A percentile compares a stretch with the other conserved stretches of the same genome.
Conservation (phyloP, 1,140 invertebrate species). For the Dendrolimus punctatus region DNA sequence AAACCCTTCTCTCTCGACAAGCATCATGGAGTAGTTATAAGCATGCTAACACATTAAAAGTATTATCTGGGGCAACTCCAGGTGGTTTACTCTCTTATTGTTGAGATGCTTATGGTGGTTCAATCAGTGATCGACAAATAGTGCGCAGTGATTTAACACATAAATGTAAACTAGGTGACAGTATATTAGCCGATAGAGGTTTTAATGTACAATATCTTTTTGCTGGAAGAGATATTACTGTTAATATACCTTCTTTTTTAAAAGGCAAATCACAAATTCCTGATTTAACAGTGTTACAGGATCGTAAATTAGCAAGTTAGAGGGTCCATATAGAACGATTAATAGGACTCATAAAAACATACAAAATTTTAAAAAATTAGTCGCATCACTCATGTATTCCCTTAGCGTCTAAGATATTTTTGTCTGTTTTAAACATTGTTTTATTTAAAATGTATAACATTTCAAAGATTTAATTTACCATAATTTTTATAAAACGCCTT, state of each 20-base stretch:
- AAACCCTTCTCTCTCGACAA: too few species aligned
- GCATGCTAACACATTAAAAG: too few species aligned
- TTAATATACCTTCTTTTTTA: slow-evolving; percentile 16
- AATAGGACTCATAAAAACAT: background rate
- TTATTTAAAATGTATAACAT: slow-evolving; percentile 6
- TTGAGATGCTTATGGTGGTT: too few species aligned
- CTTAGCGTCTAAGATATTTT: slow-evolving; percentile 13
- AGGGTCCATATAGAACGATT: background rate
- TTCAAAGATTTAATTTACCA: too few species aligned
- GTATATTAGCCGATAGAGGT: slow-evolving; percentile 4
- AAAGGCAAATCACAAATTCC: slow-evolving; percentile 16
- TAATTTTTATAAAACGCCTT: too few species aligned
- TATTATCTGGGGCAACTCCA: too few species aligned
- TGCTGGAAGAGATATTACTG: too few species aligned
- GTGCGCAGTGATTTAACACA: background rate
- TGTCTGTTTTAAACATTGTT: slow-evolving; percentile 15
- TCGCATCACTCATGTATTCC: background rate
- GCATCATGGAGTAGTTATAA: too few species aligned
- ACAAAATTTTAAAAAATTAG: background rate
- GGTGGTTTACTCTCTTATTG: too few species aligned
- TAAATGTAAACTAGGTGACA: slow-evolving; percentile 1
- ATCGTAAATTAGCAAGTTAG: background rate
- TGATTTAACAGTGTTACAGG: background rate
- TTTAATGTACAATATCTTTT: too few species aligned
- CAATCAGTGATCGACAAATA: background rate